Percentiles rank a stretch among this genome's conserved stretches.
Conservation (phyloP, 2,797 vertebrate genomes). For the Lacerta bilineata region DNA sequence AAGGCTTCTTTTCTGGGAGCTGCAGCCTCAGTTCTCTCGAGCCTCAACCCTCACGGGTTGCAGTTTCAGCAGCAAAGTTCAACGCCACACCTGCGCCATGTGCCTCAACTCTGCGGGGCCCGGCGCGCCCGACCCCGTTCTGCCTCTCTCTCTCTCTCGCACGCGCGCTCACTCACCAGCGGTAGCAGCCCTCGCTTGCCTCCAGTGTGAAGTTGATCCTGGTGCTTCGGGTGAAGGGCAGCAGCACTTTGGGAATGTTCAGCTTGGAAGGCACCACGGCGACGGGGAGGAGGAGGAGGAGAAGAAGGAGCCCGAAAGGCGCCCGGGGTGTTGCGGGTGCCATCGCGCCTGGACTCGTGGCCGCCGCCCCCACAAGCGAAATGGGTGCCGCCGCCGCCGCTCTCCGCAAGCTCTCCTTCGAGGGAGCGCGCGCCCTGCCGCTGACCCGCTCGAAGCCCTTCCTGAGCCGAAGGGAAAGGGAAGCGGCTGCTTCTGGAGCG, state of each 20-base stretch:
- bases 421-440: neutral
- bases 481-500: neutral
- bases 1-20: neutral
- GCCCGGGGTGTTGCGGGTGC: slow-evolving; percentile 10
- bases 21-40: too few relatives aligned
- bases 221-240: slow-evolving; percentile 90
- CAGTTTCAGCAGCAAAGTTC: neutral
- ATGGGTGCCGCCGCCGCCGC: slow-evolving; percentile 19
- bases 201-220: slow-evolving; percentile 94
- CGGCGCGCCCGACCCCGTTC: neutral
- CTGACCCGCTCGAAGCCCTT: neutral
- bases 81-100: slow-evolving; percentile 30
- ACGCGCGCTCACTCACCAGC: slow-evolving; percentile 87
- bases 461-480: neutral
- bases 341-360: slow-evolving; percentile 42
- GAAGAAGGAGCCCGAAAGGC: neutral
- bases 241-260: slow-evolving; percentile 93
- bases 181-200: slow-evolving; percentile 94
- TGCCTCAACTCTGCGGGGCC: neutral
- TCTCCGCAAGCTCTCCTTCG: neutral
- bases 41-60: neutral
- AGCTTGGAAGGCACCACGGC: slow-evolving; percentile 82
- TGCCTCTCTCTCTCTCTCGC: neutral
- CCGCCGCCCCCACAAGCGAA: neutral
- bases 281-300: slow-evolving; percentile 36